Evolutionary conservation across 2,113 vertebrate genomes (phyloP), one percentile per base, ranked within the genome.

Genomic region (Taurulus bubalis): DNA sequence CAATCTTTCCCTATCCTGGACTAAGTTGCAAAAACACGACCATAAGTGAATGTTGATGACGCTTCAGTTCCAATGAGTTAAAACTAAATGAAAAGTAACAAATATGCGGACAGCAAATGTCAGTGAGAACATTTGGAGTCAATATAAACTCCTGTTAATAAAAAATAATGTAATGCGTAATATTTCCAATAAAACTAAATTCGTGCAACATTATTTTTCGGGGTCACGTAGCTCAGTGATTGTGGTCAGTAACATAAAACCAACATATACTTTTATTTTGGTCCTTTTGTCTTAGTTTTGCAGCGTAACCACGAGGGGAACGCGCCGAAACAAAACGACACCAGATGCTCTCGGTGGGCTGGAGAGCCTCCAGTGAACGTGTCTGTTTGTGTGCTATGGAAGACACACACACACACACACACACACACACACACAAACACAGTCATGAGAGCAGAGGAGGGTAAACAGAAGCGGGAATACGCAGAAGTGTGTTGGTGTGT

Each of bases 401-500:
- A 83, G 60, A 38, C 3, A 62, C n/a, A 18, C 45, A 36, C 38
- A 63, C 30, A 18, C 16, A 16, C 20, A 72, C 9, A 72, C n/a
- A n/a, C n/a, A n/a, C n/a, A n/a, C n/a, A n/a, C n/a, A n/a, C n/a
- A n/a, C n/a, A n/a, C n/a, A n/a, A n/a, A n/a, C n/a, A n/a, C n/a
- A n/a, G n/a, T 38, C 34, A 60, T 77, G 63, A 63, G 9, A 2
- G 11, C 22, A 79, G 60, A 22, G 6, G 42, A 64, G 40, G 8
- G 74, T 70, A 72, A 88, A 81, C 55, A 83, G 56, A 79, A 70
- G 76, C 55, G 49, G 62, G 82, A 86, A 83, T 86, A 85, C 40
- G 22, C 42, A 80, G 63, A 56, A 72, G 83, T 74, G 82, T 76
- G 75, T 77, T 79, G 65, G 58, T 85, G 88, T 84, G 87, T 85